A percentile compares a stretch with the other conserved stretches of the same genome.
phyloP scores from a whole-genome alignment of 2,888 invertebrate genomes.

The Noctuana brunneofusca region DNA sequence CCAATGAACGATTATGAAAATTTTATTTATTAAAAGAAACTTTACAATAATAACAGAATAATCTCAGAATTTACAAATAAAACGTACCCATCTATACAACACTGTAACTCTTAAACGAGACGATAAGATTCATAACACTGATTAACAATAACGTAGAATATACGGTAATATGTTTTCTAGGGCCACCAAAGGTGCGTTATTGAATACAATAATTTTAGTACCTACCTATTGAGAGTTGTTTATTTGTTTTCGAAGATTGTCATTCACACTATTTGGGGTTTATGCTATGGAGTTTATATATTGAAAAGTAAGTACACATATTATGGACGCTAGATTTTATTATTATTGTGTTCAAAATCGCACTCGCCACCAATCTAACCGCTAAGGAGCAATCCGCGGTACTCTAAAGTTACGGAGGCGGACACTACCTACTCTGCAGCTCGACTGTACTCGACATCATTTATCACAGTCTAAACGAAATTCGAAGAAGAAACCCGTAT shows the following conservation, averaged over 20 bases:
- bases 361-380: slow-evolving; percentile 67
- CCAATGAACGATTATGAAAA: slow-evolving; percentile 80
- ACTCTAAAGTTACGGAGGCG: slow-evolving; percentile 75
- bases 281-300: neutral
- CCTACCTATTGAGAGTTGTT: neutral
- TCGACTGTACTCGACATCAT: slow-evolving; percentile 55
- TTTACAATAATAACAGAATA: slow-evolving; percentile 81
- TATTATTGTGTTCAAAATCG: slow-evolving; percentile 62
- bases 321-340: neutral
- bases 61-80: slow-evolving; percentile 79
- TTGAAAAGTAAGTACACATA: neutral
- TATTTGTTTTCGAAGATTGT: neutral
- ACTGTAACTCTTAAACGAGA: slow-evolving; percentile 82
- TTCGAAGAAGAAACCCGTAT: neutral
- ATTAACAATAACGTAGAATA: slow-evolving; percentile 80
- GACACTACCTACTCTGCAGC: slow-evolving; percentile 73
- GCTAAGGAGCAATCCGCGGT: slow-evolving; percentile 74
- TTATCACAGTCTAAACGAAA: neutral
- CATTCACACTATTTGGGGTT: neutral
- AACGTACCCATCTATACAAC: slow-evolving; percentile 81
- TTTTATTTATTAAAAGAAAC: slow-evolving; percentile 81
- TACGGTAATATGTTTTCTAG: slow-evolving; percentile 63
- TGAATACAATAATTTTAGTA: slow-evolving; percentile 58
- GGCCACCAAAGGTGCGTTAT: slow-evolving; percentile 66
- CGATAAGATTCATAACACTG: slow-evolving; percentile 80